Percentiles rank a stretch among this genome's conserved stretches.
phyloP scores from a whole-genome alignment of 2,113 vertebrate species.

The Arothron firmamentum region DNA sequence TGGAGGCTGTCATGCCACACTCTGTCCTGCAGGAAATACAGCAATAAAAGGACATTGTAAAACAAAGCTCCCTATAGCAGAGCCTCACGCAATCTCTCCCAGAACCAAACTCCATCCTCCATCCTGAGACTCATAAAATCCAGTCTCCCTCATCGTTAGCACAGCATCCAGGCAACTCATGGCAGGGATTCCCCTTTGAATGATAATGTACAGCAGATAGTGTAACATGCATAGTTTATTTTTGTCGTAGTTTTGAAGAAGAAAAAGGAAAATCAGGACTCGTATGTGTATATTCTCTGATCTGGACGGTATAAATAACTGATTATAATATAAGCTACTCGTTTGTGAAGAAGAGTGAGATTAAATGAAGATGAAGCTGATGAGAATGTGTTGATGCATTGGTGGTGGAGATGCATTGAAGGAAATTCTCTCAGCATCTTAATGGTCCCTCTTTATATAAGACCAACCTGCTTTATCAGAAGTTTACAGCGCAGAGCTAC shows the following conservation, averaged over 20 bases:
- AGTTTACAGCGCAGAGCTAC: constrained; percentile 55
- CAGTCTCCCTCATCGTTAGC: constrained; percentile 50
- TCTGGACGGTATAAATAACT: constrained; percentile 73
- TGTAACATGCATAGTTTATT: constrained; percentile 94
- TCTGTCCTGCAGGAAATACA: constrained; percentile 56
- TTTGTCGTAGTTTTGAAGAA: constrained; percentile 82
- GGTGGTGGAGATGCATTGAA: no score
- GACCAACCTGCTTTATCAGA: constrained; percentile 48
- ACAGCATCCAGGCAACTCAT: constrained; percentile 82
- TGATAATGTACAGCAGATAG: constrained; percentile 86
- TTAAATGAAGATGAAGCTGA: constrained; percentile 15
- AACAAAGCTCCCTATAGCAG: constrained; percentile 46
- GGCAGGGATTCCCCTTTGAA: constrained; percentile 93
- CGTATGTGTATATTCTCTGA: constrained; percentile 75
- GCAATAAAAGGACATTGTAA: constrained; percentile 65
- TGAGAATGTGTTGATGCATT: neutral
- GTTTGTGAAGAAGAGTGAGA: constrained; percentile 25
- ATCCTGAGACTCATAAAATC: constrained; percentile 2
- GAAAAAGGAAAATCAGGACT: constrained; percentile 58
- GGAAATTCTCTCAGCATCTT: constrained; percentile 23
- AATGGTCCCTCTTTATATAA: constrained; percentile 22
- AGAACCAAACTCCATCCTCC: constrained; percentile 12
- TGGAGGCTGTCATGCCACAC: constrained; percentile 46
- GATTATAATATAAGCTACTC: constrained; percentile 31
- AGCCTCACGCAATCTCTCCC: constrained; percentile 39